These are phyloP conservation scores for Danio albolineatus DNA, from an alignment of 2,797 vertebrate genomes.

Conservation along the genomic window DNA sequence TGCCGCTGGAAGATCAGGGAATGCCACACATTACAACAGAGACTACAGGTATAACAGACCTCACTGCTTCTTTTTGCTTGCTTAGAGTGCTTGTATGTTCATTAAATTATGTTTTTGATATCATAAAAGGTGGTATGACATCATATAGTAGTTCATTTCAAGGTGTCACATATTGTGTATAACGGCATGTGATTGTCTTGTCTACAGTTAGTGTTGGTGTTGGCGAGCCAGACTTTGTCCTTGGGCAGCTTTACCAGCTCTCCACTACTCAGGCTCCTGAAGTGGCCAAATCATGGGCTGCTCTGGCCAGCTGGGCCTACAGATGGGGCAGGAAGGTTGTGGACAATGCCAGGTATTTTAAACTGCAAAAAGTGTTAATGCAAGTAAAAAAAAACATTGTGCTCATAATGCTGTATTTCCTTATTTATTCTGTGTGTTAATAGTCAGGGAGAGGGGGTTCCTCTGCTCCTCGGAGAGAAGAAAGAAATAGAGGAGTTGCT, in stretches of 20 bases:
- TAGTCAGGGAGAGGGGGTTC: conserved; percentile 95
- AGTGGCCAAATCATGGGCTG: conserved; percentile 98
- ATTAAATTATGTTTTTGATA: no score
- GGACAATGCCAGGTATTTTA: conserved; percentile 92
- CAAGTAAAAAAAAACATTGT: background rate
- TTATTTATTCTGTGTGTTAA: background rate
- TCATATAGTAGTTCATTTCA: background rate
- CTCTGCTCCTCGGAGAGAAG: conserved; percentile 91
- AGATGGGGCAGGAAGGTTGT: conserved; percentile 98
- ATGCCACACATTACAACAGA: conserved; percentile 76
- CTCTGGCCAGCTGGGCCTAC: conserved; percentile 97
- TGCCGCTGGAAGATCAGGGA: conserved; percentile 78
- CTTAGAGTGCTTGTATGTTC: background rate
- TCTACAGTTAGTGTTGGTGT: conserved; percentile 93
- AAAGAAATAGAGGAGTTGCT: conserved; percentile 92
- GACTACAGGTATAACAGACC: conserved; percentile 74
- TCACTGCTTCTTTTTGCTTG: background rate
- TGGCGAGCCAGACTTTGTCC: conserved; percentile 94
- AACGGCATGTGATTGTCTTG: conserved; percentile 2
- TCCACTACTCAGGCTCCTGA: conserved; percentile 95
- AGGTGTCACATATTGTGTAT: background rate
- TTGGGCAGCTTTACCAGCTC: conserved; percentile 95
- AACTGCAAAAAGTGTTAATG: background rate
- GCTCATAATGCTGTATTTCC: background rate
- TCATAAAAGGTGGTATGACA: no score